Evolutionary conservation across 2,113 vertebrate genomes (phyloP).

Genomic region (Etheostoma spectabile): DNA sequence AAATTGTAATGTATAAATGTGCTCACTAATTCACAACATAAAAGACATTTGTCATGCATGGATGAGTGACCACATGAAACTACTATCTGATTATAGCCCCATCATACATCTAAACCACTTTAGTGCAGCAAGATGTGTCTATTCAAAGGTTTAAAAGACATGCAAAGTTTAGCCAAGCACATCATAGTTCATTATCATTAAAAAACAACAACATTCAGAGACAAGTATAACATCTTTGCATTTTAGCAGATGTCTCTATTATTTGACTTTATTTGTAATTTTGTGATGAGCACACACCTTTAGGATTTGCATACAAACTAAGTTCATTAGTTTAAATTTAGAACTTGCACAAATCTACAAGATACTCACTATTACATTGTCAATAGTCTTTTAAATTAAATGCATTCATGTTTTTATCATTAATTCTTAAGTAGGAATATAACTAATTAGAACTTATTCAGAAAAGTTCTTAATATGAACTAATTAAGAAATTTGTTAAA

Average conservation of each 20-base stretch:
- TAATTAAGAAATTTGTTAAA: not conserved
- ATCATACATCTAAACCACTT: not conserved
- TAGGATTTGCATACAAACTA: constrained; percentile 10
- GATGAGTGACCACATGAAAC: constrained; percentile 2
- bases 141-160: not conserved
- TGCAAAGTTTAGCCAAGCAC: constrained; percentile 3
- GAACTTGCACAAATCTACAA: not conserved
- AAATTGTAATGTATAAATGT: not conserved
- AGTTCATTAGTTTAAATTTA: constrained; percentile 1
- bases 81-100: constrained; percentile 11
- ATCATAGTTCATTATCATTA: not conserved
- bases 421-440: not conserved
- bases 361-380: not conserved
- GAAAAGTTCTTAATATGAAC: not conserved
- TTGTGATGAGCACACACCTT: not conserved
- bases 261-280: not conserved
- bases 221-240: not conserved
- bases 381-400: constrained; percentile 4
- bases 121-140: not conserved
- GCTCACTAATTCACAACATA: not conserved
- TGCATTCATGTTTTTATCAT: not conserved
- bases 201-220: constrained; percentile 9
- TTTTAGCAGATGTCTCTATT: not conserved
- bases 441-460: too few relatives aligned
- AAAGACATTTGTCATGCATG: not conserved